phyloP scores from a whole-genome alignment of 2,113 vertebrate species.

The Paramisgurnus dabryanus region DNA sequence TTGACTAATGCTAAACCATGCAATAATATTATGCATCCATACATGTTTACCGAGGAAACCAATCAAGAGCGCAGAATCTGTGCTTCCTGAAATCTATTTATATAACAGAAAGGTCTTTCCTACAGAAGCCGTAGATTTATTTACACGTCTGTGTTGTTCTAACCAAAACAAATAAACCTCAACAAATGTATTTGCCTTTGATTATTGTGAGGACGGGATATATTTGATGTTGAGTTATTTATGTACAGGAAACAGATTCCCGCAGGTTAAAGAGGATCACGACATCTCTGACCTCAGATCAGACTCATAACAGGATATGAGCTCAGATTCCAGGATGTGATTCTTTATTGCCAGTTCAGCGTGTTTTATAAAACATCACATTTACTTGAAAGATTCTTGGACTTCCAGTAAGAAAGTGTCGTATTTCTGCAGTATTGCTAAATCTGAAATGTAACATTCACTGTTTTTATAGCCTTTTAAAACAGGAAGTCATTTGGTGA shows the following conservation, averaged over 20 bases:
- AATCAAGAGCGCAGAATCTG: constrained; percentile 6
- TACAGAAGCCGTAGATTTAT: neutral
- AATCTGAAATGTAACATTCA: neutral
- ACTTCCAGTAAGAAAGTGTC: constrained; percentile 15
- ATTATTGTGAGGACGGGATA: neutral
- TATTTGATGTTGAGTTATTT: constrained; percentile 1
- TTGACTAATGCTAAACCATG: too few species aligned
- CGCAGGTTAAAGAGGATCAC: constrained; percentile 26
- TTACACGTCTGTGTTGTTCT: neutral
- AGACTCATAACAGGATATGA: constrained; percentile 53
- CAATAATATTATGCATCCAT: neutral
- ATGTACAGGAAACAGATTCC: constrained; percentile 30
- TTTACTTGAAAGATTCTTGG: constrained; percentile 44
- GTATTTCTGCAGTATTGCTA: neutral
- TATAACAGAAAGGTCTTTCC: neutral
- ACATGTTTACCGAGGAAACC: constrained; percentile 7
- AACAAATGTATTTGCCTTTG: neutral
- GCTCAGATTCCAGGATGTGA: constrained; percentile 43
- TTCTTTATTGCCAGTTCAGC: constrained; percentile 35
- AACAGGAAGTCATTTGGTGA: constrained; percentile 40
- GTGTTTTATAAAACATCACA: constrained; percentile 35
- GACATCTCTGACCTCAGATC: constrained; percentile 38
- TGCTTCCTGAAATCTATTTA: constrained; percentile 37
- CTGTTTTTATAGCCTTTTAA: constrained; percentile 22
- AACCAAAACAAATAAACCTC: neutral